A percentile compares a stretch with the other conserved stretches of the same genome.
phyloP scores from a whole-genome alignment of 2,888 invertebrate genomes.

The Matsumyia berberina region DNA sequence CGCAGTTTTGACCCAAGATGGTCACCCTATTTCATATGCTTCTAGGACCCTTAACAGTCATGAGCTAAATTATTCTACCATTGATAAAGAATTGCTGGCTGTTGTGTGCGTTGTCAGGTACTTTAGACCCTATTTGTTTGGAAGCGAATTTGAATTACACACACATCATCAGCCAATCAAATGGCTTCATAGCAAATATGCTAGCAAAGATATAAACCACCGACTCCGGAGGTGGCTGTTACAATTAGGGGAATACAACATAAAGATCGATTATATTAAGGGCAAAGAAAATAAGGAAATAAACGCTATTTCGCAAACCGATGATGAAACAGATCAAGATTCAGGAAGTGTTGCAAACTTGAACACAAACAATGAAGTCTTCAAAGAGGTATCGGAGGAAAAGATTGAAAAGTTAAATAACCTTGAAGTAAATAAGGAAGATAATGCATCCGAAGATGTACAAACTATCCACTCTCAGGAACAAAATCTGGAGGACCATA shows the following conservation, averaged over 20 bases:
- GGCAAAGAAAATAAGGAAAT: conserved; percentile 10
- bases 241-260: background rate
- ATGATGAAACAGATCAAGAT: background rate
- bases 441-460: conserved; percentile 1
- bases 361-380: too few relatives aligned
- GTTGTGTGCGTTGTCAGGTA: background rate
- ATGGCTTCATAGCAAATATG: background rate
- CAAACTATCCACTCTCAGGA: conserved; percentile 12
- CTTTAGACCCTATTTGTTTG: background rate
- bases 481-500: conserved; percentile 16
- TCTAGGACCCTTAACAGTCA: background rate
- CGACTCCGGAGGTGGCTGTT: background rate
- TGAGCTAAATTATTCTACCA: background rate
- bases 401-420: too few relatives aligned
- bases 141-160: background rate
- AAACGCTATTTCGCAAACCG: conserved; percentile 2
- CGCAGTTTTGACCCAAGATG: background rate
- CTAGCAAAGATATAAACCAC: background rate
- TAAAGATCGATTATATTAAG: conserved; percentile 6
- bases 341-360: conserved; percentile 2
- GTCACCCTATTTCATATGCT: background rate
- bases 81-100: background rate
- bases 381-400: too few relatives aligned
- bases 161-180: conserved; percentile 2
- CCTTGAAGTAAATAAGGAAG: conserved; percentile 1